Conservation (phyloP, 2,888 invertebrate species). For the Aphrophora alni region DNA sequence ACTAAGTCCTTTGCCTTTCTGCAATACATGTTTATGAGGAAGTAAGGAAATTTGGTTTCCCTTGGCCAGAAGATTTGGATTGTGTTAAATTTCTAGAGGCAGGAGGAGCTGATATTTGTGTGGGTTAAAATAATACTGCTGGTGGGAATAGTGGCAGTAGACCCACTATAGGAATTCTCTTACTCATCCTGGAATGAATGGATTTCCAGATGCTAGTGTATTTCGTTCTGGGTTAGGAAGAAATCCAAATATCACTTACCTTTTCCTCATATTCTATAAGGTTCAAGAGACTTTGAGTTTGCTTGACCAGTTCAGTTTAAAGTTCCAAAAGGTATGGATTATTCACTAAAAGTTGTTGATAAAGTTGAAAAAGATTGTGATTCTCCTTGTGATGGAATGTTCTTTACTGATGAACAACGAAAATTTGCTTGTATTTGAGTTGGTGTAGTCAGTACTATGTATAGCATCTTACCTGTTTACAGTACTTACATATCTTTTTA, state of each 20-base stretch:
- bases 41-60: conserved; percentile 85
- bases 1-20: conserved; percentile 86
- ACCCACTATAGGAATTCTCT: conserved; percentile 16
- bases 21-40: conserved; percentile 87
- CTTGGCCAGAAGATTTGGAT: conserved; percentile 89
- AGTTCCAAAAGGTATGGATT: conserved; percentile 79
- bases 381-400: conserved; percentile 92
- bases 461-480: conserved; percentile 91
- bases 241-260: conserved; percentile 31
- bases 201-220: conserved; percentile 16
- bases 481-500: conserved; percentile 89
- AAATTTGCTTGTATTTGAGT: conserved; percentile 90
- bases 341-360: conserved; percentile 81
- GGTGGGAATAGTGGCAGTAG: conserved; percentile 34
- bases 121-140: conserved; percentile 75
- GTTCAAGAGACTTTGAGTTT: conserved; percentile 78
- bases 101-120: conserved; percentile 70
- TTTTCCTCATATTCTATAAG: conserved; percentile 51
- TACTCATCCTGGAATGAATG: conserved; percentile 7
- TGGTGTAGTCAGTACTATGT: conserved; percentile 92
- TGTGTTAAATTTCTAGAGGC: conserved; percentile 85
- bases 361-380: conserved; percentile 79
- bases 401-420: conserved; percentile 83
- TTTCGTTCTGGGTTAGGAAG: conserved; percentile 24
- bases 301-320: conserved; percentile 87